Percentiles rank a stretch among this genome's conserved stretches.
These are phyloP conservation scores for Patella pellucida DNA, from an alignment of 2,888 invertebrate genomes.

Conservation along the genomic window DNA sequence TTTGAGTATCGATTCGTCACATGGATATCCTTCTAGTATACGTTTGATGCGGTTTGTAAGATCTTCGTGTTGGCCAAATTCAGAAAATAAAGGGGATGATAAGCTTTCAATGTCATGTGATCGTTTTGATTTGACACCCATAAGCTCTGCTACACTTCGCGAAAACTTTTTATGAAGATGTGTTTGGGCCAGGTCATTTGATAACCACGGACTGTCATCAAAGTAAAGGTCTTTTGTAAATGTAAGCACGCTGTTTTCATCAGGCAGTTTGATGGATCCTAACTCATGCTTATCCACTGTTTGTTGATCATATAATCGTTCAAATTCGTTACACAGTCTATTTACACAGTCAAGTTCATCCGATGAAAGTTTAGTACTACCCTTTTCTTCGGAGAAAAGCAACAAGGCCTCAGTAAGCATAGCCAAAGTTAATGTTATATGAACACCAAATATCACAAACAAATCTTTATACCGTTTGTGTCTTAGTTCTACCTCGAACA, in stretches of 20 bases:
- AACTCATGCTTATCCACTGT: too few species aligned
- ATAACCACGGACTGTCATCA: conserved; percentile 47
- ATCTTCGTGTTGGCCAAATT: conserved; percentile 65
- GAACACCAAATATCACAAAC: too few species aligned
- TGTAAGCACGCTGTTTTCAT: conserved; percentile 14
- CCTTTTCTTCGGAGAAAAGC: too few species aligned
- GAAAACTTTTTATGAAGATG: conserved; percentile 40
- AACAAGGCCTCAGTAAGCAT: too few species aligned
- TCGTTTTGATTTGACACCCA: conserved; percentile 38
- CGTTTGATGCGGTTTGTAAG: conserved; percentile 59
- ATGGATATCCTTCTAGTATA: conserved; percentile 60
- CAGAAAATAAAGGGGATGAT: conserved; percentile 30
- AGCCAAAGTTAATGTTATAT: too few species aligned
- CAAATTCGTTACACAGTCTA: too few species aligned
- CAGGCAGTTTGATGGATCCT: conserved; percentile 22
- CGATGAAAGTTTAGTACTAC: too few species aligned
- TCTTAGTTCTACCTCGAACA: too few species aligned
- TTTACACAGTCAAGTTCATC: too few species aligned
- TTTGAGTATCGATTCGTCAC: conserved; percentile 61
- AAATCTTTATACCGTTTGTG: too few species aligned
- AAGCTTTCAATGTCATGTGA: conserved; percentile 20
- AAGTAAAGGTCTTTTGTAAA: conserved; percentile 40
- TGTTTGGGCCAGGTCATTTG: conserved; percentile 28
- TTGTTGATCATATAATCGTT: too few species aligned
- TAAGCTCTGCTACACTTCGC: conserved; percentile 43